These are phyloP conservation scores for Bucorvus abyssinicus DNA, from an alignment of 2,797 vertebrate species.

Conservation along the genomic window DNA sequence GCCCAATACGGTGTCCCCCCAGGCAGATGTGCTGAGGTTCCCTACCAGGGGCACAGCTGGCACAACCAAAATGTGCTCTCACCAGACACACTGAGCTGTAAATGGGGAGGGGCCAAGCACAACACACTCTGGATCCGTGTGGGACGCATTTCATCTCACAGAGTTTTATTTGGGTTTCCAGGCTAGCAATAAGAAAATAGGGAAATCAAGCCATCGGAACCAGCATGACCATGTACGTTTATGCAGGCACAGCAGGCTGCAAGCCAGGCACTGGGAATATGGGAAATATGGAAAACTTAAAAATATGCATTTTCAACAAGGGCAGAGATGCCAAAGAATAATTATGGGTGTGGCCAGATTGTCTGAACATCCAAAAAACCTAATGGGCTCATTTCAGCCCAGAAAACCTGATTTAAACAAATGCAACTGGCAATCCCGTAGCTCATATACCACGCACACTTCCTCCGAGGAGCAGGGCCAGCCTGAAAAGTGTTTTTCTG, in stretches of 20 bases:
- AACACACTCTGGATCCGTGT: accelerated
- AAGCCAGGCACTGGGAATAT: not conserved
- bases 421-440: not conserved
- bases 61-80: not conserved
- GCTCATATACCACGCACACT: not conserved
- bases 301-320: not conserved
- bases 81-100: not conserved
- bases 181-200: not conserved
- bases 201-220: not conserved
- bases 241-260: not conserved
- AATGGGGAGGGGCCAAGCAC: not conserved
- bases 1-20: accelerated
- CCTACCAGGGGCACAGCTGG: not conserved
- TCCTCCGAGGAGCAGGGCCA: not conserved
- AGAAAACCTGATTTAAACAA: not conserved
- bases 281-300: not conserved
- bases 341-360: not conserved
- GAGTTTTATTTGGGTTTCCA: not conserved
- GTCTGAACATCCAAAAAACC: not conserved
- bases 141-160: not conserved
- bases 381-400: not conserved
- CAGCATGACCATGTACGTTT: not conserved
- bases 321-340: slow-evolving; percentile 8
- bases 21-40: not conserved
- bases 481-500: not conserved